A percentile compares a stretch with the other conserved stretches of the same genome.
Evolutionary conservation across 2,797 vertebrate species (phyloP).

Genomic region (Pterois miles): DNA sequence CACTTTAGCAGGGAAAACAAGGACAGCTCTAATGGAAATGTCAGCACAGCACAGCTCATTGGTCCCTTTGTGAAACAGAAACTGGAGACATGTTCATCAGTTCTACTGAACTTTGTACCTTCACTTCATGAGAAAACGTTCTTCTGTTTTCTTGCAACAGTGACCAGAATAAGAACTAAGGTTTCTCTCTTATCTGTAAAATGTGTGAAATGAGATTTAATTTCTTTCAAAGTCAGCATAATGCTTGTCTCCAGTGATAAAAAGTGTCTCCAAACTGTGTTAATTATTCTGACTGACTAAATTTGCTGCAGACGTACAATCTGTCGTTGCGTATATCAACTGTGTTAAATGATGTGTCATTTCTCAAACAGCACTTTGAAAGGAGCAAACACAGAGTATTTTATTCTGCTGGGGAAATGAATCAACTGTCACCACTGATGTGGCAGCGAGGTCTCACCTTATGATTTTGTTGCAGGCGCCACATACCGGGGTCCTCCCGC

Average conservation of each 20-base stretch:
- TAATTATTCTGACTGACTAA: conserved; percentile 51
- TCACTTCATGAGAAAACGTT: conserved; percentile 17
- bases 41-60: conserved; percentile 13
- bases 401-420: not conserved
- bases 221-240: conserved; percentile 28
- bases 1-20: conserved; percentile 19
- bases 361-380: conserved; percentile 17
- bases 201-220: conserved; percentile 45
- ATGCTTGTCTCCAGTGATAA: conserved; percentile 41
- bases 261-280: conserved; percentile 37
- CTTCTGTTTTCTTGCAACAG: not conserved
- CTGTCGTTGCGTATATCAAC: conserved; percentile 28
- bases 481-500: conserved; percentile 90
- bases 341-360: conserved; percentile 27
- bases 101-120: not conserved
- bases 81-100: not conserved
- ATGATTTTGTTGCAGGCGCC: conserved; percentile 97
- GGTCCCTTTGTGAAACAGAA: not conserved
- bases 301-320: conserved; percentile 44
- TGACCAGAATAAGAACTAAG: conserved; percentile 43
- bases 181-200: conserved; percentile 32
- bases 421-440: not conserved
- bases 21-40: conserved; percentile 36
- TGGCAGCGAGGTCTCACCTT: conserved; percentile 80
- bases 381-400: conserved; percentile 21